Conservation (phyloP, 1,140 invertebrate species). For the Nymphalis io region DNA sequence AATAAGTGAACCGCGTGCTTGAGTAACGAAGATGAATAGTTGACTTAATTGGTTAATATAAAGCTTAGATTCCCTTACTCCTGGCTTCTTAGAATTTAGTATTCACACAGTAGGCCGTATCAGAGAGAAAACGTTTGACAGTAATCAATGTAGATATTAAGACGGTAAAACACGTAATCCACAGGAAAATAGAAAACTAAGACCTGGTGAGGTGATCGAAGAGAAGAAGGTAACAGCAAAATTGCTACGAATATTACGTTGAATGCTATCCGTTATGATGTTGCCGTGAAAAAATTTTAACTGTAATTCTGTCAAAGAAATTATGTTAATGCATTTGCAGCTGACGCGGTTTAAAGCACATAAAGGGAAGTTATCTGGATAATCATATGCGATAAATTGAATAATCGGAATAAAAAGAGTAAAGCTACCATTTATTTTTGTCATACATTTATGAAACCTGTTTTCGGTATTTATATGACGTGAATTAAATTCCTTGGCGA, state of each 20-base stretch:
- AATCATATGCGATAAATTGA: constrained; percentile 52
- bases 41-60: constrained; percentile 56
- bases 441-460: no score
- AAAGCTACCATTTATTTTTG: no score
- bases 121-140: constrained; percentile 45
- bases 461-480: no score
- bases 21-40: constrained; percentile 55
- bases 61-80: constrained; percentile 65
- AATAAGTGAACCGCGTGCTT: constrained; percentile 60
- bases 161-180: constrained; percentile 77
- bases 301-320: constrained; percentile 58
- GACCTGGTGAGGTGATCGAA: constrained; percentile 94
- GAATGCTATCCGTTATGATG: constrained; percentile 75
- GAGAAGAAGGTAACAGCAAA: constrained; percentile 98
- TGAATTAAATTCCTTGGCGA: no score
- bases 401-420: not conserved
- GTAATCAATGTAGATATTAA: constrained; percentile 67
- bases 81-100: constrained; percentile 65
- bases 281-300: constrained; percentile 75
- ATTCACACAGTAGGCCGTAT: constrained; percentile 40
- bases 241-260: constrained; percentile 68
- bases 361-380: constrained; percentile 54
- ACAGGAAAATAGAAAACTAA: constrained; percentile 88
- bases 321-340: constrained; percentile 70
- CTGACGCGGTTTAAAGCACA: constrained; percentile 64